Percentiles rank a stretch among this genome's conserved stretches.
Conservation (phyloP, 1,140 invertebrate genomes). For the Anastatus disparis region DNA sequence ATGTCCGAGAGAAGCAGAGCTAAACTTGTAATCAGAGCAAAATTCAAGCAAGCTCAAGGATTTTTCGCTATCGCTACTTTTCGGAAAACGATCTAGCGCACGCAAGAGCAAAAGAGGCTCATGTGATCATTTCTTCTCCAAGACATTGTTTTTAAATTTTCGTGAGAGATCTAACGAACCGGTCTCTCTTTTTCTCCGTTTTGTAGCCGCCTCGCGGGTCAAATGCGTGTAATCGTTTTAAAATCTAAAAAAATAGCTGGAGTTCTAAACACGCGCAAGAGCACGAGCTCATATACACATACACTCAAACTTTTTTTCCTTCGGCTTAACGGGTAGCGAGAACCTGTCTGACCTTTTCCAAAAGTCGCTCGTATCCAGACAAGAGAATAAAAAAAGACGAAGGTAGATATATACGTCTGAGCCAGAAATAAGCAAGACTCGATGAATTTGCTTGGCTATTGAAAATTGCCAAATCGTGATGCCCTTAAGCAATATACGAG, state of each 20-base stretch:
- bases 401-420: not conserved
- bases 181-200: no score
- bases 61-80: not conserved
- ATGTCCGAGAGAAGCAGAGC: no score
- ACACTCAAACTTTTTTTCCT: not conserved
- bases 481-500: no score
- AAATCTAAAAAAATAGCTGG: constrained; percentile 56
- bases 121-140: no score
- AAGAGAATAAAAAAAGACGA: not conserved
- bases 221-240: constrained; percentile 52
- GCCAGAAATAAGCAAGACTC: not conserved
- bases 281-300: no score
- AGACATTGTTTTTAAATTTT: constrained; percentile 53
- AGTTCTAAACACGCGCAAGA: no score
- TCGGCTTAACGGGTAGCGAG: constrained; percentile 54
- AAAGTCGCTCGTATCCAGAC: constrained; percentile 13
- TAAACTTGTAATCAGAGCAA: not conserved
- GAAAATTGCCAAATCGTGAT: constrained; percentile 33
- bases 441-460: constrained; percentile 4
- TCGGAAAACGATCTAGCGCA: constrained; percentile 28
- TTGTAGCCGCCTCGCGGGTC: not conserved
- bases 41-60: no score
- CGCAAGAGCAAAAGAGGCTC: not conserved
- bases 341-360: constrained; percentile 59
- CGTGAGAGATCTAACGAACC: constrained; percentile 57